Percentiles rank a stretch among this genome's conserved stretches.
These are phyloP conservation scores for Adrianichthys oophorus DNA, from an alignment of 2,797 vertebrate species.

Conservation along the genomic window DNA sequence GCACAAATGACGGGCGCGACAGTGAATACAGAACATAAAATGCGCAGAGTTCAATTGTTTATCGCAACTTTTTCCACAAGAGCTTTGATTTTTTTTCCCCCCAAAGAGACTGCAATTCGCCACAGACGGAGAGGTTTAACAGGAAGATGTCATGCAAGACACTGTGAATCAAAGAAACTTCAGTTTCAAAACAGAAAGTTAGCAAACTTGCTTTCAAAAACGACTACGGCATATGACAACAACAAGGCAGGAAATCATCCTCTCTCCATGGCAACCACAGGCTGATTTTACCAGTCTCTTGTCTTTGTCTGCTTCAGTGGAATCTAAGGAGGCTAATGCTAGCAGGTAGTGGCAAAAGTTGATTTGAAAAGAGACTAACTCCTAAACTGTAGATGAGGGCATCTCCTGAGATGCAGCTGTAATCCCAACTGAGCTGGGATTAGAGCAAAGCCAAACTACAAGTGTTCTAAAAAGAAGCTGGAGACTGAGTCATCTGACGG, in stretches of 20 bases:
- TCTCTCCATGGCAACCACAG: slow-evolving; percentile 40
- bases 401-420: slow-evolving; percentile 52
- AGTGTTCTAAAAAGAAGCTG: slow-evolving; percentile 43
- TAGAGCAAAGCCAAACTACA: slow-evolving; percentile 58
- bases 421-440: slow-evolving; percentile 70
- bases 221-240: slow-evolving; percentile 32
- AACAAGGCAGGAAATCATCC: slow-evolving; percentile 29
- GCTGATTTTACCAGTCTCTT: slow-evolving; percentile 26
- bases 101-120: slow-evolving; percentile 11
- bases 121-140: slow-evolving; percentile 19
- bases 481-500: slow-evolving; percentile 58
- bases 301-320: slow-evolving; percentile 43
- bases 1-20: slow-evolving; percentile 27
- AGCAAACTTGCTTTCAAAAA: slow-evolving; percentile 22
- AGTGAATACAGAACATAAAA: slow-evolving; percentile 26
- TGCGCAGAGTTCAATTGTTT: slow-evolving; percentile 23
- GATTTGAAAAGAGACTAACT: slow-evolving; percentile 58
- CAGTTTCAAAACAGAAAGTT: slow-evolving; percentile 35
- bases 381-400: slow-evolving; percentile 45
- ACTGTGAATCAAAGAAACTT: slow-evolving; percentile 50
- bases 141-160: slow-evolving; percentile 43
- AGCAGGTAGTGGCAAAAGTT: slow-evolving; percentile 53
- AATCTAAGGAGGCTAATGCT: slow-evolving; percentile 46
- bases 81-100: not conserved
- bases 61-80: slow-evolving; percentile 25